A percentile compares a stretch with the other conserved stretches of the same genome.
phyloP scores from a whole-genome alignment of 2,888 invertebrate species.

The Catonia carolina region DNA sequence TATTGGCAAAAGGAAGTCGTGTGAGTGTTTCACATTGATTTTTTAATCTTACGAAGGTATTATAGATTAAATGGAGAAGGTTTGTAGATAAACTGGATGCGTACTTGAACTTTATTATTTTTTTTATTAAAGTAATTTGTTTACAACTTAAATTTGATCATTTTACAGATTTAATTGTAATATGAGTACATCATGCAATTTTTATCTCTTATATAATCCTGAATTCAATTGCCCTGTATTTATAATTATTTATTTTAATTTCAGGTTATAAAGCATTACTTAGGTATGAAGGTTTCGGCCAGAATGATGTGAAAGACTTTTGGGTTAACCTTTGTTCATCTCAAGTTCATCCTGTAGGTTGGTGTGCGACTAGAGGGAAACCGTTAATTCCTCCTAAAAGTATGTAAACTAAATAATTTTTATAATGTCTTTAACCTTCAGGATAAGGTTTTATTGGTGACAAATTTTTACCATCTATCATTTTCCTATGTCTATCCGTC shows the following conservation, averaged over 20 bases:
- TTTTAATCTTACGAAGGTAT: too few relatives aligned
- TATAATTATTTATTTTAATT: not conserved
- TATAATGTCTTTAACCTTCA: not conserved
- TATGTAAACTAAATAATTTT: constrained; percentile 44
- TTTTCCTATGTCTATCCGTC: too few relatives aligned
- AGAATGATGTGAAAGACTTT: constrained; percentile 83
- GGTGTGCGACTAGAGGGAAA: constrained; percentile 94
- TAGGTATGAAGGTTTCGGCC: constrained; percentile 87
- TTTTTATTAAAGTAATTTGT: not conserved
- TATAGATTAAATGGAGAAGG: too few relatives aligned
- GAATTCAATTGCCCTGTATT: not conserved
- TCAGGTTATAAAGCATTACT: constrained; percentile 51
- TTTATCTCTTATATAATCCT: too few relatives aligned
- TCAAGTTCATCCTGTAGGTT: constrained; percentile 94
- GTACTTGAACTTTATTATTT: too few relatives aligned
- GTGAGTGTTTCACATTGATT: too few relatives aligned
- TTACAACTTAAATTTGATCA: not conserved
- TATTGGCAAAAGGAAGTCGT: too few relatives aligned
- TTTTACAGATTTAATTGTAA: not conserved
- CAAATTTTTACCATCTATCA: too few relatives aligned
- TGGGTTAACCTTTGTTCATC: constrained; percentile 94
- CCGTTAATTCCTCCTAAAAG: constrained; percentile 89
- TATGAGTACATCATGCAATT: too few relatives aligned
- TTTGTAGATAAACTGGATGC: too few relatives aligned
- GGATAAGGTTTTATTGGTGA: not conserved